Percentiles rank a stretch among this genome's conserved stretches.
These are phyloP conservation scores for Sesia bembeciformis DNA, from an alignment of 2,888 invertebrate genomes.

Conservation along the genomic window DNA sequence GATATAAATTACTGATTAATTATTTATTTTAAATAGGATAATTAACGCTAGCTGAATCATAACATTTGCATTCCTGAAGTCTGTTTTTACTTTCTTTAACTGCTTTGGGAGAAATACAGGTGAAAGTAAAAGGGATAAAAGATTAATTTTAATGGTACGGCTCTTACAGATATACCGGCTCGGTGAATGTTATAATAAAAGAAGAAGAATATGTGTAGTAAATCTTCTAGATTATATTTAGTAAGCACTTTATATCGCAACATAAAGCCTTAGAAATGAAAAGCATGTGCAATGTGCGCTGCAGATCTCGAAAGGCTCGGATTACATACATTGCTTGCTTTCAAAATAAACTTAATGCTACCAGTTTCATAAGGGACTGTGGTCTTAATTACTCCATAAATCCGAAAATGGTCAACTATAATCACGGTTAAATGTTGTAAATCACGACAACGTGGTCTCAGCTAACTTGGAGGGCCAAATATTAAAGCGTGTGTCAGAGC, in stretches of 20 bases:
- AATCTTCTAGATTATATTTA: too few species aligned
- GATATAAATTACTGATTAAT: not conserved
- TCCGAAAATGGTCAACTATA: conserved; percentile 31
- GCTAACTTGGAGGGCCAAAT: conserved; percentile 23
- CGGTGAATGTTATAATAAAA: too few species aligned
- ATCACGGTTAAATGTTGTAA: conserved; percentile 37
- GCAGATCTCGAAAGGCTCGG: conserved; percentile 15
- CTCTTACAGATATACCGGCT: too few species aligned
- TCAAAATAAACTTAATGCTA: conserved; percentile 23
- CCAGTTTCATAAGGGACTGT: conserved; percentile 22
- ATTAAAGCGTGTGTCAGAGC: conserved; percentile 33
- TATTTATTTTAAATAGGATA: not conserved
- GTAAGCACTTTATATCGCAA: too few species aligned
- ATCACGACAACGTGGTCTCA: conserved; percentile 19
- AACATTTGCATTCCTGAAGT: too few species aligned
- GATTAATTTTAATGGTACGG: too few species aligned
- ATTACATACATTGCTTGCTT: conserved; percentile 14
- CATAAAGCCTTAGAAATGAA: too few species aligned
- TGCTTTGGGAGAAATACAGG: too few species aligned
- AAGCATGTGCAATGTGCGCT: not conserved
- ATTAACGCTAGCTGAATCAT: not conserved
- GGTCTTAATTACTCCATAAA: conserved; percentile 37
- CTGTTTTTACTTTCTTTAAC: too few species aligned
- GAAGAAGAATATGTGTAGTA: too few species aligned
- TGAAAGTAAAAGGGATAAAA: too few species aligned